phyloP scores from a whole-genome alignment of 2,797 vertebrate genomes.

The Phyllotis vaccarum region DNA sequence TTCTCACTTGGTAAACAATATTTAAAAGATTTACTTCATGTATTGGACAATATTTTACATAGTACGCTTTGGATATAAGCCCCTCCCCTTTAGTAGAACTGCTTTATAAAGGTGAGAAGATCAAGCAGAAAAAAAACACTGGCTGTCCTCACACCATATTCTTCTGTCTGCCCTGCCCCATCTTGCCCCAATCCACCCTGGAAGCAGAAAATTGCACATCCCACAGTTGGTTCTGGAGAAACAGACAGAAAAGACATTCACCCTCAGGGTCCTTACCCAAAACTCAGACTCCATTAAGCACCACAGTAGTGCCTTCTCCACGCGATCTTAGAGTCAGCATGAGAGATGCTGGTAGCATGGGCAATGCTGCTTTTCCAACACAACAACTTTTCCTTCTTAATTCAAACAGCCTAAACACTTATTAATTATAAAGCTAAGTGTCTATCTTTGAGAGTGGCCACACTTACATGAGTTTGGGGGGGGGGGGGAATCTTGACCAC shows the following conservation, averaged over 20 bases:
- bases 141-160: not conserved
- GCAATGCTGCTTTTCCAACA: not conserved
- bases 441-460: constrained; percentile 3
- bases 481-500: constrained; percentile 15
- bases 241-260: not conserved
- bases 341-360: not conserved
- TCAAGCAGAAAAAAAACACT: constrained; percentile 53
- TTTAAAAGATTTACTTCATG: constrained; percentile 26
- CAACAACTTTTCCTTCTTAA: constrained; percentile 31
- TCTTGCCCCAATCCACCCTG: not conserved
- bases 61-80: constrained; percentile 33
- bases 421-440: constrained; percentile 48
- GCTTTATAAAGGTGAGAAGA: constrained; percentile 28
- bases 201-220: constrained; percentile 54
- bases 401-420: constrained; percentile 12
- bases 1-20: constrained; percentile 22
- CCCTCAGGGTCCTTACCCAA: not conserved
- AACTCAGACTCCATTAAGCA: constrained; percentile 45
- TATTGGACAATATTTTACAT: not conserved
- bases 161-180: not conserved
- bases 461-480: constrained; percentile 17
- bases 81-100: constrained; percentile 24
- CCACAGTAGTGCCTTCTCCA: not conserved
- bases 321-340: not conserved
- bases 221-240: not conserved